Evolutionary conservation across 2,113 vertebrate genomes (phyloP).

Genomic region (Trichechus manatus): DNA sequence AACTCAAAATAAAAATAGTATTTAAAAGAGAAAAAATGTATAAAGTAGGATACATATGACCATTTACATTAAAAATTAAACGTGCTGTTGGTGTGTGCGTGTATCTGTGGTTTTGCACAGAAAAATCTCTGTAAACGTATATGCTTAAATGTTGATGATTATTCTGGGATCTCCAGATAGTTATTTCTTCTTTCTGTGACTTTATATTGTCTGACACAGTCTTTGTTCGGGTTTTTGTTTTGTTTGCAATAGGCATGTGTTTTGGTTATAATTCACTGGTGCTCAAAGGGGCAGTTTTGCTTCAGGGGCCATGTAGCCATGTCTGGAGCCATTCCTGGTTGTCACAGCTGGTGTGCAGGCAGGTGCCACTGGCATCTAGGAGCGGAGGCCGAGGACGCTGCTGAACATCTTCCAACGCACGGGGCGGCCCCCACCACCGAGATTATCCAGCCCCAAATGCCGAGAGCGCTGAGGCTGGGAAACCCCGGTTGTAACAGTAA

Average conservation of each 20-base stretch:
- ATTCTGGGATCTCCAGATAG: background rate
- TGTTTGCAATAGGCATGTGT: fast-evolving
- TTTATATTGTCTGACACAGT: background rate
- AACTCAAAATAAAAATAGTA: background rate
- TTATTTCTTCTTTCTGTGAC: background rate
- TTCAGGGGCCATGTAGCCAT: background rate
- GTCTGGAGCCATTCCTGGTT: background rate
- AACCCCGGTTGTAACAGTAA: fast-evolving
- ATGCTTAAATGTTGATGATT: no score
- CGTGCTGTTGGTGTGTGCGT: background rate
- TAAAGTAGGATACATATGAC: background rate
- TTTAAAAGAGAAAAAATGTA: background rate
- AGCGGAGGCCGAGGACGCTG: background rate
- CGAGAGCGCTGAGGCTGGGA: fast-evolving
- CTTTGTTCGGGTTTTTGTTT: background rate
- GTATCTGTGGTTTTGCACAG: background rate
- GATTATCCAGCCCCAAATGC: background rate
- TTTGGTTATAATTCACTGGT: background rate
- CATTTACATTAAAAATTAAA: background rate
- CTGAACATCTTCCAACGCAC: no score
- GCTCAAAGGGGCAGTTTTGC: background rate
- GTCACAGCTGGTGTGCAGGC: fast-evolving
- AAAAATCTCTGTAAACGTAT: background rate
- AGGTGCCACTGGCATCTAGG: background rate
- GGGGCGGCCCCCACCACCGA: fast-evolving